Conservation (phyloP, 2,113 vertebrate species). For the Ondatra zibethicus region DNA sequence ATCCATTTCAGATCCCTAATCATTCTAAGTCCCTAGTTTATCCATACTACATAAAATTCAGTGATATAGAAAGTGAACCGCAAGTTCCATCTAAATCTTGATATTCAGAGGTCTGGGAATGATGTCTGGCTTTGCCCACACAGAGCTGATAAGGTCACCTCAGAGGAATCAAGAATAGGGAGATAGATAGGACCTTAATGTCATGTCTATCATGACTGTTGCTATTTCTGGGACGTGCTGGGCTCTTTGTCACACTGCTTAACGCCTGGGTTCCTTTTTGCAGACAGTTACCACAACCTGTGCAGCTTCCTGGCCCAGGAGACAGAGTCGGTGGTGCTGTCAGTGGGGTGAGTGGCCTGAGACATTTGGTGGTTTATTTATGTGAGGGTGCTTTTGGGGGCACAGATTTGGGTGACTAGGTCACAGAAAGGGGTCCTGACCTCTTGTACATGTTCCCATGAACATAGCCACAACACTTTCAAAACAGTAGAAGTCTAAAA, state of each 20-base stretch:
- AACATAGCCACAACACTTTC: neutral
- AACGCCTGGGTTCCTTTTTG: constrained; percentile 80
- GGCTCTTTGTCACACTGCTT: constrained; percentile 67
- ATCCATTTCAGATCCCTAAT: neutral
- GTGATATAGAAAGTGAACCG: neutral
- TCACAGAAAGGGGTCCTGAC: neutral
- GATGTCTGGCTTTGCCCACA: neutral
- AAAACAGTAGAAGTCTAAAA: neutral
- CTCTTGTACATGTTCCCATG: accelerated
- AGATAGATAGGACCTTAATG: neutral
- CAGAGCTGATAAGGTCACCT: neutral
- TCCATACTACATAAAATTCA: neutral
- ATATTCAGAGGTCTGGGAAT: neutral
- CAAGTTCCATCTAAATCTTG: neutral
- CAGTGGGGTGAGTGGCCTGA: constrained; percentile 83
- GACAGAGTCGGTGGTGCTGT: constrained; percentile 85
- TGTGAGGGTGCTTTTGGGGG: accelerated
- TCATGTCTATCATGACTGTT: accelerated
- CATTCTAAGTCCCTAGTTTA: neutral
- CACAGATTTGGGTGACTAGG: neutral
- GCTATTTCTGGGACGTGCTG: no score
- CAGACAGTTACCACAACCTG: constrained; percentile 84
- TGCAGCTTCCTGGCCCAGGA: constrained; percentile 84
- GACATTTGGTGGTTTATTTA: neutral
- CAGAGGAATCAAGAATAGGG: neutral